These are phyloP conservation scores for rat (Rattus norvegicus) DNA, from an alignment of 2,113 vertebrate genomes.

Conservation along the genomic window DNA sequence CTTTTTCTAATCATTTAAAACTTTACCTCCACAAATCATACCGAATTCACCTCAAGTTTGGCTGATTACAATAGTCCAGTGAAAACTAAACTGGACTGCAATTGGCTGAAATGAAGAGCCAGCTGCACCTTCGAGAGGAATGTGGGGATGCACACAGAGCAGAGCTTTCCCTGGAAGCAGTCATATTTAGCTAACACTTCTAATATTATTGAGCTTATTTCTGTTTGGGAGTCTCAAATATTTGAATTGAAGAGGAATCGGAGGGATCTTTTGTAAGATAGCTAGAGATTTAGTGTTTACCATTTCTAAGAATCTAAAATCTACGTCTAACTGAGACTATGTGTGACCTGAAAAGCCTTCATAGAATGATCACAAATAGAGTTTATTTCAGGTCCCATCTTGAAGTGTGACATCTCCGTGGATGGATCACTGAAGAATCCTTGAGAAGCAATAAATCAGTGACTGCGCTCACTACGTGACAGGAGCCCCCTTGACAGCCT, in stretches of 20 bases:
- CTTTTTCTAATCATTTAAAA: conserved; percentile 17
- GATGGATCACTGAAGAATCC: background rate
- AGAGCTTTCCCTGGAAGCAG: conserved; percentile 23
- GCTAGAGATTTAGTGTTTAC: conserved; percentile 63
- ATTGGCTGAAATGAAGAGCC: conserved; percentile 11
- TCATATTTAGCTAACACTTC: conserved; percentile 45
- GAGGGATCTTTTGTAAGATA: conserved; percentile 10
- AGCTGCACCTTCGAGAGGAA: background rate
- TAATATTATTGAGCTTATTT: conserved; percentile 25
- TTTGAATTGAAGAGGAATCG: conserved; percentile 57
- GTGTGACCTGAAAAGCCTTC: conserved; percentile 11
- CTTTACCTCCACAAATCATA: background rate
- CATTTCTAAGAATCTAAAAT: conserved; percentile 42
- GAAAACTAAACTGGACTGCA: conserved; percentile 58
- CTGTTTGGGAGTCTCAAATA: background rate
- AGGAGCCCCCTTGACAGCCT: background rate
- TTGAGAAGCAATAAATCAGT: background rate
- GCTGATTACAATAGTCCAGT: background rate
- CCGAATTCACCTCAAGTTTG: conserved; percentile 51
- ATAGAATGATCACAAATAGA: conserved; percentile 41
- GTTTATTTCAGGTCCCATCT: conserved; percentile 57
- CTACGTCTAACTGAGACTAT: conserved; percentile 13
- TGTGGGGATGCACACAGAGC: background rate
- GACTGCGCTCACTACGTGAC: background rate
- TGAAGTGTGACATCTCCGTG: conserved; percentile 1